Conservation (phyloP, 2,888 invertebrate species). For the Sinotaia quadrata region DNA sequence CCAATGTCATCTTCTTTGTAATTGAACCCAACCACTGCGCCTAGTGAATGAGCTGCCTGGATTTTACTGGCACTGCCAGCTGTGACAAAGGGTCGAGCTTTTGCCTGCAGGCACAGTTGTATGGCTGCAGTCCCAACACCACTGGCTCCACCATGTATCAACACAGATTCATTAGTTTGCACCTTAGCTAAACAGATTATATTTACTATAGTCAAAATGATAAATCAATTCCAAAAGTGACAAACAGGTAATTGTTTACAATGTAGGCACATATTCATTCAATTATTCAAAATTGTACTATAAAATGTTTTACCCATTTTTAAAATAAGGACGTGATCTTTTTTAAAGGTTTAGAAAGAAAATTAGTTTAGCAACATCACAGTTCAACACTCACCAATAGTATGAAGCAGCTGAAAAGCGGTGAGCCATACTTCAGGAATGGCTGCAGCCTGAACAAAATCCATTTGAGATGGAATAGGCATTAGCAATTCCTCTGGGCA, state of each 20-base stretch:
- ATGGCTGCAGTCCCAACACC: constrained; percentile 72
- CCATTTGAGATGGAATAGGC: constrained; percentile 58
- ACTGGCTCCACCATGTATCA: constrained; percentile 72
- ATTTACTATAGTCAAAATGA: neutral
- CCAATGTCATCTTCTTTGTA: constrained; percentile 68
- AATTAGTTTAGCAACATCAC: neutral
- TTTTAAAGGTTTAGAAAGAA: too few species aligned
- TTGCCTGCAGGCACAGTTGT: constrained; percentile 65
- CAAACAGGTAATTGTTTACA: too few species aligned
- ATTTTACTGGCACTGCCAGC: constrained; percentile 69
- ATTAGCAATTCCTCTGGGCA: constrained; percentile 63
- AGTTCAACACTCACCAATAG: constrained; percentile 54
- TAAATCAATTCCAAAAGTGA: too few species aligned
- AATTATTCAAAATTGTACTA: too few species aligned
- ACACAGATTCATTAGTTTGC: constrained; percentile 63
- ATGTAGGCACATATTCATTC: too few species aligned
- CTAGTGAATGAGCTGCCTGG: constrained; percentile 58
- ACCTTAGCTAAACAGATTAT: constrained; percentile 55
- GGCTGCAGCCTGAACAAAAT: constrained; percentile 67
- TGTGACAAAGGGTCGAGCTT: constrained; percentile 64
- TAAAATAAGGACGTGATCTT: too few species aligned
- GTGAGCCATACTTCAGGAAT: constrained; percentile 73
- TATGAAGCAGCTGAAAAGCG: constrained; percentile 70
- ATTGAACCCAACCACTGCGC: constrained; percentile 68
- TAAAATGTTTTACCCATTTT: too few species aligned